Base-by-base conservation (phyloP, 2,888 invertebrate genomes). In the Xiphydria camelus region DNA sequence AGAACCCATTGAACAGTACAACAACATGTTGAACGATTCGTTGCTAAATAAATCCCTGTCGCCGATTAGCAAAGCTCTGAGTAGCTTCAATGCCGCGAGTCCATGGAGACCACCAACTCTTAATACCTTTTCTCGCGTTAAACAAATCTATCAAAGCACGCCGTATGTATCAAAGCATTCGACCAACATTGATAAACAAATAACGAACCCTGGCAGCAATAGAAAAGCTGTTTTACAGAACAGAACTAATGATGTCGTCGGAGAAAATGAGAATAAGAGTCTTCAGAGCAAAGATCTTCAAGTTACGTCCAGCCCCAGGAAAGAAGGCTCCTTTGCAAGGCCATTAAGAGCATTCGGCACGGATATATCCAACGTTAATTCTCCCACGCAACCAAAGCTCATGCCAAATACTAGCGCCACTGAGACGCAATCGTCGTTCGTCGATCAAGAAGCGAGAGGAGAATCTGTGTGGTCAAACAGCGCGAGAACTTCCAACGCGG, bases 71-170 rank as follows among this genome's bases (percentile, higher is more conserved):
- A 67, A 59, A 39, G 14, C 47, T 2, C 10, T 35, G 3, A 54
- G 55, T 21, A 48, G 51, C 7, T 58, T 55, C 18, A 63, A 68
- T 43, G 35, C 51, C 2, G 57, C 51, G 3, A 69, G 67, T 46
- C 69, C 69, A 4, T 67, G 68, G 68, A 53, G 66, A 26, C 33
- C 49, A 12, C 55, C 65, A 1, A 19, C 38, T 0, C 17, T 56
- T 3, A 39, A 36, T 10, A 44, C 59, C 9, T 70, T 69, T 40
- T 64, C 62, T 5, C 54, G 61, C 9, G 49, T 68, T 0, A 55
- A 53, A 26, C 57, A 57, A n/a, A 20, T 61, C 2, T 59, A 62
- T 14, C 68, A 68, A 42, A 69, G 69, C 41, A 69, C 69, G 12
- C 69, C 69, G 0, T 61, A 63, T 25, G 46, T 47, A 2, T 58